phyloP scores from a whole-genome alignment of 2,113 vertebrate species.

The Ailuropoda melanoleuca region DNA sequence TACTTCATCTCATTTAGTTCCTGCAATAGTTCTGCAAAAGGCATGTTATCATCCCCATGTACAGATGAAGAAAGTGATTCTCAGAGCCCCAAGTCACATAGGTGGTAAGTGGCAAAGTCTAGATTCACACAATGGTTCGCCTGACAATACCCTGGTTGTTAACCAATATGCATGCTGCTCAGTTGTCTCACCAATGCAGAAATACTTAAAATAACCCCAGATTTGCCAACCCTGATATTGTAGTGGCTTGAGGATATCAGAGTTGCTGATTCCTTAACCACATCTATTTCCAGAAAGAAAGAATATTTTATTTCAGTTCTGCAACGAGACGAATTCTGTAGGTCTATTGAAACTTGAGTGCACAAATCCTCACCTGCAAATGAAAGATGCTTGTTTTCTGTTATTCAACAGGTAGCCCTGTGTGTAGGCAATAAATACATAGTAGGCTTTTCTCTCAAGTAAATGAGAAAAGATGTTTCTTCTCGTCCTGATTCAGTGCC shows the following conservation, averaged over 20 bases:
- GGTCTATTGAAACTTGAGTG: not conserved
- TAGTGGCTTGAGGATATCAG: not conserved
- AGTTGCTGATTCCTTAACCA: not conserved
- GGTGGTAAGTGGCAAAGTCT: not conserved
- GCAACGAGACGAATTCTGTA: not conserved
- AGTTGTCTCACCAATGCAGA: not conserved
- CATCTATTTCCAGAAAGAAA: not conserved
- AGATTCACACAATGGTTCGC: not conserved
- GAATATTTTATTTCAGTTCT: not conserved
- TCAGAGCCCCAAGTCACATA: not conserved
- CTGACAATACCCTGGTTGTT: not conserved
- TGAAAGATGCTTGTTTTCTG: constrained; percentile 3
- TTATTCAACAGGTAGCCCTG: not conserved
- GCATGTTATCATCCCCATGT: not conserved
- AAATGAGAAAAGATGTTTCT: constrained; percentile 24
- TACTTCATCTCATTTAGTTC: not conserved
- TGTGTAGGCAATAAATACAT: not conserved
- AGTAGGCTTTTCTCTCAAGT: not conserved
- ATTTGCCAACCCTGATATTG: not conserved
- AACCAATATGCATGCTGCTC: not conserved
- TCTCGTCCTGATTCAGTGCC: constrained; percentile 3
- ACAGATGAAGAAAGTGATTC: not conserved
- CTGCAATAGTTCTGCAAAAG: not conserved
- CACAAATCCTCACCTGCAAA: not conserved
- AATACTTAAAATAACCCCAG: not conserved